A percentile compares a stretch with the other conserved stretches of the same genome.
Evolutionary conservation across 2,113 vertebrate genomes (phyloP).

Genomic region (Dendropsophus ebraccatus): DNA sequence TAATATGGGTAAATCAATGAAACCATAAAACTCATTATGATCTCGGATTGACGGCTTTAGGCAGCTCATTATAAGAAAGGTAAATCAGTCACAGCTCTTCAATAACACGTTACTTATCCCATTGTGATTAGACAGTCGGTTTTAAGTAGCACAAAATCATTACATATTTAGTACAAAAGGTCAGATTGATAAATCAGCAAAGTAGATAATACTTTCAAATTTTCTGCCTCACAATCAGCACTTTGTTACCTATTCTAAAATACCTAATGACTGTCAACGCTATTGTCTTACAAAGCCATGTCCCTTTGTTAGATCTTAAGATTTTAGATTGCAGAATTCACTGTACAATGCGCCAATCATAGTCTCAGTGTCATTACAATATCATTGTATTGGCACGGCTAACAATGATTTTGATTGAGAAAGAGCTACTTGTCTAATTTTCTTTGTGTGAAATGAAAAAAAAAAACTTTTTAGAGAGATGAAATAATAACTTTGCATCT

Average conservation of each 20-base stretch:
- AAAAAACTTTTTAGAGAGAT: constrained; percentile 30
- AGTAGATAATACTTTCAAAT: constrained; percentile 16
- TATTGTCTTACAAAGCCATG: constrained; percentile 44
- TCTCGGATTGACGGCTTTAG: not conserved
- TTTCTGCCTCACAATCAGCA: constrained; percentile 28
- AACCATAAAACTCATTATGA: not conserved
- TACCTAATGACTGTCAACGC: constrained; percentile 21
- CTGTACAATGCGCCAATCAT: constrained; percentile 44
- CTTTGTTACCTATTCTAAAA: constrained; percentile 41
- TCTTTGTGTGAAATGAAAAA: constrained; percentile 15
- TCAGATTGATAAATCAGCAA: constrained; percentile 46
- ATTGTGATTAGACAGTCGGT: constrained; percentile 26
- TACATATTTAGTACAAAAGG: constrained; percentile 40
- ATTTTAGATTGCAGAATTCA: constrained; percentile 42
- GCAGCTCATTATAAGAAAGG: constrained; percentile 1
- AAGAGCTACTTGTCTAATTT: constrained; percentile 24
- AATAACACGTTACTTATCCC: not conserved
- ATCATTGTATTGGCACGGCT: constrained; percentile 25
- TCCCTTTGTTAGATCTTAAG: constrained; percentile 9
- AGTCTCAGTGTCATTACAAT: constrained; percentile 25
- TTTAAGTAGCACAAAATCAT: constrained; percentile 19
- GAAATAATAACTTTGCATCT: constrained; percentile 23
- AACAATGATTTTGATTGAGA: constrained; percentile 50
- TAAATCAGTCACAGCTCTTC: not conserved
- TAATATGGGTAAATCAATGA: constrained; percentile 8